phyloP scores from a whole-genome alignment of 2,888 invertebrate genomes.

The Lathronympha strigana region DNA sequence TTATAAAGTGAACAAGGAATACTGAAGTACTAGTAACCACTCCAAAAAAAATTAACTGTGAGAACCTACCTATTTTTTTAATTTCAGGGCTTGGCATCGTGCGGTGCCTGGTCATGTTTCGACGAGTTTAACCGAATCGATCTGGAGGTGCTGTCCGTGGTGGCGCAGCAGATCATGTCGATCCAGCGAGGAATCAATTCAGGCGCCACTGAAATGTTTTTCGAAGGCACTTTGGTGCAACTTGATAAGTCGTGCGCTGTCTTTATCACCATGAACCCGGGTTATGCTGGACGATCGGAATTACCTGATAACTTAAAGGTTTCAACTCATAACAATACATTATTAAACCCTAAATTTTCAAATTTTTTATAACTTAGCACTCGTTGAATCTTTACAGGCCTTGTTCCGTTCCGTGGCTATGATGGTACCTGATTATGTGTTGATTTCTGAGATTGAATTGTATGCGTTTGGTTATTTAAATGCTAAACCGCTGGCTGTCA shows the following conservation, averaged over 20 bases:
- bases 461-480: constrained; percentile 96
- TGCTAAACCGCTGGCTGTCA: constrained; percentile 94
- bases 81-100: constrained; percentile 92
- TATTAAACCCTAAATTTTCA: not conserved
- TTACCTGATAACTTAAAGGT: constrained; percentile 97
- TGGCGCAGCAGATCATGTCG: constrained; percentile 97
- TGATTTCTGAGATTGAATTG: constrained; percentile 97
- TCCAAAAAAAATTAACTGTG: too few species aligned
- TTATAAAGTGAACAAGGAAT: not conserved
- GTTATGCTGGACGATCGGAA: constrained; percentile 96
- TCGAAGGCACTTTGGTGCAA: constrained; percentile 94
- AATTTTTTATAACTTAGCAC: not conserved
- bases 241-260: constrained; percentile 95
- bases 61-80: too few species aligned
- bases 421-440: constrained; percentile 98
- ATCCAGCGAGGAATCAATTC: constrained; percentile 96
- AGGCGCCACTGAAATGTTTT: constrained; percentile 89
- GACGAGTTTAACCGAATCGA: constrained; percentile 98
- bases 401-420: constrained; percentile 98
- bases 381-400: constrained; percentile 81
- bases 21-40: too few species aligned
- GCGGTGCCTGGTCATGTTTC: constrained; percentile 98
- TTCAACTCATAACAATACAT: too few species aligned
- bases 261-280: constrained; percentile 98
- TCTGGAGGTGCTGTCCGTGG: constrained; percentile 96